Base-by-base conservation (phyloP, 2,888 invertebrate genomes). In the Drosophila suboccidentalis region DNA sequence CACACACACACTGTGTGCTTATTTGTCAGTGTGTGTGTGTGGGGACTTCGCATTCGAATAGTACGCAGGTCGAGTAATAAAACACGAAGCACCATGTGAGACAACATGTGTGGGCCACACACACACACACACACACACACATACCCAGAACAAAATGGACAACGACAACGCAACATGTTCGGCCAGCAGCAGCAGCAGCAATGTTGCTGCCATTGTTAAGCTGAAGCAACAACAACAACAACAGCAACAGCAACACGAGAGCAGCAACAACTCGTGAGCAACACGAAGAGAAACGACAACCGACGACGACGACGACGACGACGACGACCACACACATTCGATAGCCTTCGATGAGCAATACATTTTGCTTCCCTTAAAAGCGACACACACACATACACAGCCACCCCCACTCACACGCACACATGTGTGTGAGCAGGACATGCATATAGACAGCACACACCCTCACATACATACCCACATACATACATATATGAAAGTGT, bases 271-370 rank as follows among this genome's bases (percentile, higher is more conserved):
- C 44, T 53, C 53, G 64, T 32, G 39, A 29, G 50, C 51, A 29
- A 11, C 47, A 11, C 68, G 29, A 41, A 34, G 32, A 19, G 55
- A 22, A 19, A 19, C 55, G 55, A 57, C 13, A 34, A 10, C n/a
- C 68, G 43, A 50, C 60, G 8, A 29, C 29, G n/a, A n/a, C 29
- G 46, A 58, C 54, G 46, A 68, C 50, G 64, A 50, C 51, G 57
- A 59, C 43, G 51, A 53, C 69, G 61, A 68, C 67, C 77, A 64
- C 71, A 82, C 87, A 87, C 89, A 90, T 90, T 87, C 87, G 87
- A 87, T 87, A 90, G 90, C 90, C 87, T 87, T 87, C 87, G 87
- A 87, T 87, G 89, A 87, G 87, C 87, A 87, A 87, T 90, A 90
- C 87, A 87, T 87, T 89, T 90, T 88, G 90, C 82, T 80, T 80